phyloP scores from a whole-genome alignment of 2,888 invertebrate genomes.

The Drosophila leonis region DNA sequence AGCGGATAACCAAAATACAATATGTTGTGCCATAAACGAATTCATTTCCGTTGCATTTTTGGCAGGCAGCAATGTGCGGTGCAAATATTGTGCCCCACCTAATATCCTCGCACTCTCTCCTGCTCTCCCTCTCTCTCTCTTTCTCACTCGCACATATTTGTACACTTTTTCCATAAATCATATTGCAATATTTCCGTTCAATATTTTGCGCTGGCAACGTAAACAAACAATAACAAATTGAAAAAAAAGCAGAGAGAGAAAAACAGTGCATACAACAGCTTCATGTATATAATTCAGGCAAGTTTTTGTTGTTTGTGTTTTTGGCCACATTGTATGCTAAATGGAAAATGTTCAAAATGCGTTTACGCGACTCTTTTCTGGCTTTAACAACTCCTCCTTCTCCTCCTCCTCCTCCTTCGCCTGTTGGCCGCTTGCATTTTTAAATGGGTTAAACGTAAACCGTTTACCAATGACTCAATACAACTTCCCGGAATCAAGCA shows the following conservation, averaged over 20 bases:
- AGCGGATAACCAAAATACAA: constrained; percentile 78
- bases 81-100: constrained; percentile 26
- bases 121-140: not conserved
- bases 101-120: constrained; percentile 3
- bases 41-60: constrained; percentile 76
- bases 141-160: not conserved
- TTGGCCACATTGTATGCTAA: constrained; percentile 72
- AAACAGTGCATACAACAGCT: constrained; percentile 7
- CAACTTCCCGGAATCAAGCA: constrained; percentile 66
- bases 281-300: constrained; percentile 44
- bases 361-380: constrained; percentile 48
- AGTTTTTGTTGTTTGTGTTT: constrained; percentile 31
- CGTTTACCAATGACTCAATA: constrained; percentile 81
- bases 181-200: constrained; percentile 80
- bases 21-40: constrained; percentile 76
- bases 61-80: constrained; percentile 67
- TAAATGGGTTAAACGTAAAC: constrained; percentile 81
- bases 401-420: not conserved
- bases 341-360: constrained; percentile 67
- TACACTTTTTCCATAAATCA: constrained; percentile 62
- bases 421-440: constrained; percentile 60
- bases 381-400: not conserved
- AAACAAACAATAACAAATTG: constrained; percentile 79
- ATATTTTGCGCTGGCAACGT: constrained; percentile 71
- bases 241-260: constrained; percentile 33